Percentiles rank a stretch among this genome's conserved stretches.
phyloP scores from a whole-genome alignment of 2,888 invertebrate species.

The Bembecia ichneumoniformis region DNA sequence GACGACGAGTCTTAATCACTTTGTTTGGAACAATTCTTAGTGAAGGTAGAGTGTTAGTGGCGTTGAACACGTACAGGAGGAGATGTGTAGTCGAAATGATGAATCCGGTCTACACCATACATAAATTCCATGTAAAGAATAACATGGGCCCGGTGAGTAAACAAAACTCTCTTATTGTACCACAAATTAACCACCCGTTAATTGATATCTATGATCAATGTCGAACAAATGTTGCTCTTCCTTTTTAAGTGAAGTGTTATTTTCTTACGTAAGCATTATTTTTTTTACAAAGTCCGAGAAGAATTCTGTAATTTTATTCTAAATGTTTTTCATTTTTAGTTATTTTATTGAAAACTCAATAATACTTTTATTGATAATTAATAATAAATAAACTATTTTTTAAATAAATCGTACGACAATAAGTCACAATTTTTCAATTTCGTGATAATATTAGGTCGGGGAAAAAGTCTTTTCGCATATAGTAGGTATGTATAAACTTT shows the following conservation, averaged over 20 bases:
- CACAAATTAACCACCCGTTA: neutral
- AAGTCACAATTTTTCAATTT: too few relatives aligned
- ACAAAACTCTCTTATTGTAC: neutral
- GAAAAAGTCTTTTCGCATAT: too few relatives aligned
- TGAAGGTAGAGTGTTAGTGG: slow-evolving; percentile 23
- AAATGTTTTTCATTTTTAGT: too few relatives aligned
- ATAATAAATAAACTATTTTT: too few relatives aligned
- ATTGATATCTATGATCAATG: neutral
- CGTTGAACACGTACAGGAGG: slow-evolving; percentile 12
- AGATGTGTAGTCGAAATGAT: slow-evolving; percentile 17
- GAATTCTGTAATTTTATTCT: too few relatives aligned
- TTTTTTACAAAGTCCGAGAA: too few relatives aligned
- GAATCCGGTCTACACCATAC: slow-evolving; percentile 51
- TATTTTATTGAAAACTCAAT: too few relatives aligned
- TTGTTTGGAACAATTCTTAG: slow-evolving; percentile 38
- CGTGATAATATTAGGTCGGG: too few relatives aligned
- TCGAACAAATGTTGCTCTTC: neutral
- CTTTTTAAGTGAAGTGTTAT: neutral
- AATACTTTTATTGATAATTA: too few relatives aligned
- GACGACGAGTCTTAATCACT: slow-evolving; percentile 44
- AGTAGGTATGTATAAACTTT: too few relatives aligned
- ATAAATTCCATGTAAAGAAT: slow-evolving; percentile 36
- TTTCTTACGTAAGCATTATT: too few relatives aligned
- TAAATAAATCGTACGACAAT: too few relatives aligned
- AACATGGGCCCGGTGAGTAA: slow-evolving; percentile 43